phyloP scores from a whole-genome alignment of 2,113 vertebrate genomes.

The Callorhinus ursinus region DNA sequence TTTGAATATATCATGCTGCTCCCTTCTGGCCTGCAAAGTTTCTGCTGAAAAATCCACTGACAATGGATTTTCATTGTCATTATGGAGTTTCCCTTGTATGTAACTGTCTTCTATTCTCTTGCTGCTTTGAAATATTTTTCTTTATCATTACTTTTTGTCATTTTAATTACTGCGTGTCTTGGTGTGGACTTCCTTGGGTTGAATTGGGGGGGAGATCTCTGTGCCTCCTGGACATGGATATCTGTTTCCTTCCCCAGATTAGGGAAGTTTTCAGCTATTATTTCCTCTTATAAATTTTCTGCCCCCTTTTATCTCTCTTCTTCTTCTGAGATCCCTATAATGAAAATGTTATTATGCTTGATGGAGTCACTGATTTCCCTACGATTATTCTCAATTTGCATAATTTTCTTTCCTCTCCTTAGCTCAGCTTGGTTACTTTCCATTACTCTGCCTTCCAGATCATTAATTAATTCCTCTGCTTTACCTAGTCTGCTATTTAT shows the following conservation, averaged over 20 bases:
- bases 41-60: background rate
- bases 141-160: background rate
- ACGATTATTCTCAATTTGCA: background rate
- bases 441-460: background rate
- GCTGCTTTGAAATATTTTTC: background rate
- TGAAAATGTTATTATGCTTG: background rate
- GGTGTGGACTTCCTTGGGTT: background rate
- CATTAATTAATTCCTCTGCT: background rate
- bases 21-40: background rate
- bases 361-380: background rate
- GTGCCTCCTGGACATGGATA: background rate
- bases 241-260: background rate
- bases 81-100: background rate
- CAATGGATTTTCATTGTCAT: background rate
- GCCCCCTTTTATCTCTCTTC: background rate
- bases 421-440: background rate
- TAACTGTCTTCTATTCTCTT: background rate
- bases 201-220: background rate
- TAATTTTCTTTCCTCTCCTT: background rate
- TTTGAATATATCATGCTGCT: background rate
- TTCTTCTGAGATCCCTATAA: background rate
- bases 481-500: background rate
- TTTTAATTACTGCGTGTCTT: background rate
- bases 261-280: background rate
- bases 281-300: background rate